phyloP scores from a whole-genome alignment of 37 sponge, comb jelly and placozoan genomes.

The Hormiphora californensis region DNA sequence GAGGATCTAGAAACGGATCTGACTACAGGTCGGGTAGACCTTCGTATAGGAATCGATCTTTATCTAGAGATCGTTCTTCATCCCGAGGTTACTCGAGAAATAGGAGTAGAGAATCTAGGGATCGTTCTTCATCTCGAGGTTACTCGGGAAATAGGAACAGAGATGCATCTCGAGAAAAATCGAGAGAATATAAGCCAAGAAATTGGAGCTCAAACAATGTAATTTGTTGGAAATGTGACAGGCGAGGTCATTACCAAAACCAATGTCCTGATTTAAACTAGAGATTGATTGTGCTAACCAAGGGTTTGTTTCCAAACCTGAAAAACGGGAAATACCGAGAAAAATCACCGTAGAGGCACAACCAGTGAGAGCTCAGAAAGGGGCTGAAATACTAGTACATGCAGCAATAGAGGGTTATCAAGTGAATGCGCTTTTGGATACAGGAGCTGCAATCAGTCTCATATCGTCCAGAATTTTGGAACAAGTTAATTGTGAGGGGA shows the following conservation, averaged over 20 bases:
- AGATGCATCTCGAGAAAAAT: background rate
- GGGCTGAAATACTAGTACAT: background rate
- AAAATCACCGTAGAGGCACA: background rate
- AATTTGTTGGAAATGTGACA: conserved; percentile 5
- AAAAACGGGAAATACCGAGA: background rate
- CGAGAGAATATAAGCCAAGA: background rate
- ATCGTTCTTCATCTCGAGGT: background rate
- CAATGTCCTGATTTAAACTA: conserved; percentile 20
- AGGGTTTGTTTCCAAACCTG: background rate
- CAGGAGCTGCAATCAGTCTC: conserved; percentile 9
- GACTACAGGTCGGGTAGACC: background rate
- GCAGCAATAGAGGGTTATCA: background rate
- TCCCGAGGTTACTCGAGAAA: background rate
- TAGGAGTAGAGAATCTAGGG: background rate
- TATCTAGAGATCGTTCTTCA: background rate
- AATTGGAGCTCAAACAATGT: background rate
- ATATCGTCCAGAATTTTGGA: background rate
- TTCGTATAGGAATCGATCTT: background rate
- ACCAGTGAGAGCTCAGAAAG: background rate
- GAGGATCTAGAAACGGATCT: background rate
- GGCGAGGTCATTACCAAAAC: background rate
- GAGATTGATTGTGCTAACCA: background rate
- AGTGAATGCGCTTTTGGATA: conserved; percentile 2
- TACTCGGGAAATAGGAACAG: background rate
- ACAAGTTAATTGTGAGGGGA: background rate